Base-by-base conservation (phyloP, 2,113 vertebrate species). In the Vimba vimba region DNA sequence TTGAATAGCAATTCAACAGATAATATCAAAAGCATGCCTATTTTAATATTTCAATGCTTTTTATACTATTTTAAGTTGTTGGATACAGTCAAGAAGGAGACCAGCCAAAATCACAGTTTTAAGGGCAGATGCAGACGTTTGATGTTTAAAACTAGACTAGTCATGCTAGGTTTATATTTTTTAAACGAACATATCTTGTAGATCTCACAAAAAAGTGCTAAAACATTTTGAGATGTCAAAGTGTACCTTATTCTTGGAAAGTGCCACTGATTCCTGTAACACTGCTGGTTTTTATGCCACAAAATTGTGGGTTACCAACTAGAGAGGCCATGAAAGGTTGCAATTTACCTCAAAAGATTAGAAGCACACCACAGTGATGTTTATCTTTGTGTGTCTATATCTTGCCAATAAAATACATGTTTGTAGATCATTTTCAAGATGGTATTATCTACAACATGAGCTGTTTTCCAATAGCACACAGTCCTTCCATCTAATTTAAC, bases 231-330 rank as follows among this genome's bases (percentile, higher is more conserved):
- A 57, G 52, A 57, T 7, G 7, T 45, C 39, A 47, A 74, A 74
- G 71, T 74, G 23, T 5, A 11, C 60, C 33, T 45, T 74, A 47
- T 74, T 74, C 5, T 74, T 74, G 68, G 68, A 71, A 39, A 43
- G 33, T 71, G 4, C 23, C 13, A 47, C 1, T 71, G 45, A 25
- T 43, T 68, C 27, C 79, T 78, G 87, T 82, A 78, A 78, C 60
- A 76, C 59, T 84, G 55, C 75, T 86, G 75, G 21, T 83, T 88
- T 88, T 84, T 74, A 86, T 86, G 73, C 36, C 33, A 74, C 85
- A 86, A n/a, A 76, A 62, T 86, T 84, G 81, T 86, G 76, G 76
- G 64, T 64, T 68, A 84, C 47, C 86, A 71, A 76, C 59, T 73
- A 80, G 81, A 84, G 33, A 76, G 79, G 47, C 21, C 77, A 76